phyloP scores from a whole-genome alignment of 2,113 vertebrate genomes.

The Silurus meridionalis region DNA sequence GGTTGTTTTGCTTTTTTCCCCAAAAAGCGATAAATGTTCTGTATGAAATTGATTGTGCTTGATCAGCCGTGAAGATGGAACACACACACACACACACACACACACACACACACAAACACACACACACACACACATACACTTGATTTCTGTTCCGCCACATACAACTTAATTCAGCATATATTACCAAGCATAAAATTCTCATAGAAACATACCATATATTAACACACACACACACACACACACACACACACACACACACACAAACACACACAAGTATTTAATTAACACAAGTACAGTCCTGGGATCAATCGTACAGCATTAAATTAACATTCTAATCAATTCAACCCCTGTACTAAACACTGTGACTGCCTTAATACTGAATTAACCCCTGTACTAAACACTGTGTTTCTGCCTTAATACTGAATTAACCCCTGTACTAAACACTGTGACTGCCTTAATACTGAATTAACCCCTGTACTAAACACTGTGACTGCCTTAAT shows the following conservation, averaged over 20 bases:
- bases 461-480: background rate
- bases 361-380: background rate
- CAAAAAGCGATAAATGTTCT: background rate
- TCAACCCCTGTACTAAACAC: no score
- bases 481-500: background rate
- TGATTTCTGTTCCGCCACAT: background rate
- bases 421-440: background rate
- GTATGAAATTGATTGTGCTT: background rate
- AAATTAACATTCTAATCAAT: background rate
- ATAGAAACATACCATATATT: background rate
- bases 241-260: conserved; percentile 5
- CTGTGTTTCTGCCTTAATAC: background rate
- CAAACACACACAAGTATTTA: background rate
- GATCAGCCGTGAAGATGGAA: no score
- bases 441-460: no score
- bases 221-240: conserved; percentile 4
- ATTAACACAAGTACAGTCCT: background rate
- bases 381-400: background rate
- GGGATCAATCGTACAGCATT: background rate
- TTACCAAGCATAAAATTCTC: background rate
- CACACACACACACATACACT: background rate
- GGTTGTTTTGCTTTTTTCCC: background rate
- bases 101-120: background rate
- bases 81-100: background rate
- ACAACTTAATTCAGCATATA: background rate